These are phyloP conservation scores for Passerculus sandwichensis DNA, from an alignment of 2,797 vertebrate genomes.

Conservation along the genomic window DNA sequence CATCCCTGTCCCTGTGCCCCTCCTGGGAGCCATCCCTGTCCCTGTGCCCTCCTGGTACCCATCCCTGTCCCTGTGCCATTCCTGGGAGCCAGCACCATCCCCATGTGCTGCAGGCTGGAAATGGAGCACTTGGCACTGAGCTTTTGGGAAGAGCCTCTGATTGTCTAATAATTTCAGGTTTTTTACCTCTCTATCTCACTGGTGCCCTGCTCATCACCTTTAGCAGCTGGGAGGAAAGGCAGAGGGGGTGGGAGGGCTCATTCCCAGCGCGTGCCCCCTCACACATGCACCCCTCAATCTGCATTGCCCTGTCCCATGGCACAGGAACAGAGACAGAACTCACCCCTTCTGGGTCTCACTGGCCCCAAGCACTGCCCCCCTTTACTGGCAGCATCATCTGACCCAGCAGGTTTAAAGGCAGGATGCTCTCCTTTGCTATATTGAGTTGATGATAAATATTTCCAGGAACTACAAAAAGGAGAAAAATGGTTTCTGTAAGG, in stretches of 20 bases:
- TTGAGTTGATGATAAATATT: neutral
- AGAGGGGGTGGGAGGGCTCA: neutral
- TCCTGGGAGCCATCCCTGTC: no score
- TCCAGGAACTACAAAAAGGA: neutral
- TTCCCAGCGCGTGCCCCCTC: neutral
- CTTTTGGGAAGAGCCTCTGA: neutral
- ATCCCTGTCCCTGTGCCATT: neutral
- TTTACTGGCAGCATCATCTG: neutral
- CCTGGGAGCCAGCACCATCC: neutral
- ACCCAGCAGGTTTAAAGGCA: neutral
- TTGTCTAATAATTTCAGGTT: neutral
- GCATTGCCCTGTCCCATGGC: fast-evolving
- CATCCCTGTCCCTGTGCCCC: no score
- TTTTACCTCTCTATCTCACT: neutral
- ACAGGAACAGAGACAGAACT: neutral
- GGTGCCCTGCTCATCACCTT: neutral
- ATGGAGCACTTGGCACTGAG: neutral
- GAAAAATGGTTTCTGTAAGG: neutral
- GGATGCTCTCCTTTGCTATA: neutral
- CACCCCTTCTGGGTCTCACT: neutral
- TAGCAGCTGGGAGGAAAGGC: neutral
- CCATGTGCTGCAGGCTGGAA: neutral
- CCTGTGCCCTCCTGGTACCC: neutral
- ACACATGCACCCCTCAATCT: neutral
- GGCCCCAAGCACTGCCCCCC: no score